A percentile compares a stretch with the other conserved stretches of the same genome.
Conservation (phyloP, 2,113 vertebrate genomes). For the Gadus chalcogrammus region DNA sequence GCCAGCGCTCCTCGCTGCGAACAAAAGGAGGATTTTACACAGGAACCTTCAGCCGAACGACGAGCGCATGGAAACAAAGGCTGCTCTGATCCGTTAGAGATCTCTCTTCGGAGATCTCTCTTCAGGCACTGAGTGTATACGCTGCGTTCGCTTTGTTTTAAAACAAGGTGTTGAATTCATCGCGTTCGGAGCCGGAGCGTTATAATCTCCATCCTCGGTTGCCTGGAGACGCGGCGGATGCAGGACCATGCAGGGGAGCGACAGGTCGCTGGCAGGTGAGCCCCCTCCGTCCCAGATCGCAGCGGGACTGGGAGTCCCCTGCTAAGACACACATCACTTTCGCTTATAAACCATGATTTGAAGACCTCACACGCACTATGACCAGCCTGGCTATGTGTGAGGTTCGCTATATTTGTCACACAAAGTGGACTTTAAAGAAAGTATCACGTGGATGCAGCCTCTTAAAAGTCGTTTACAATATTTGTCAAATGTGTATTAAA, state of each 20-base stretch:
- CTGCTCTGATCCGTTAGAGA: no score
- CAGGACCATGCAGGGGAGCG: slow-evolving; percentile 76
- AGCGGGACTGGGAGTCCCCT: no score
- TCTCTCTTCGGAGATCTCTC: background rate
- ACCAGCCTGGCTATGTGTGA: no score
- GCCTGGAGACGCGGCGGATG: slow-evolving; percentile 45
- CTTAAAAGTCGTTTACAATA: no score
- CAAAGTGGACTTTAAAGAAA: no score
- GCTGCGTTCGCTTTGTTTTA: background rate
- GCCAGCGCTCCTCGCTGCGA: background rate
- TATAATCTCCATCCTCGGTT: background rate
- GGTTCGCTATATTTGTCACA: no score
- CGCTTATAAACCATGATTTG: no score
- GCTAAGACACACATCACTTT: no score
- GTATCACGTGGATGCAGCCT: no score
- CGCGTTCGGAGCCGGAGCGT: no score
- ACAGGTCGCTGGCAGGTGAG: slow-evolving; percentile 75
- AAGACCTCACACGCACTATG: no score
- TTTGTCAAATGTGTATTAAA: no score
- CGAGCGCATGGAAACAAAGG: background rate
- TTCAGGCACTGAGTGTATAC: background rate
- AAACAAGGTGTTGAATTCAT: background rate
- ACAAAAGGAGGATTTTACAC: background rate
- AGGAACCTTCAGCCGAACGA: background rate
- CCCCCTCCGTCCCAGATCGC: background rate